Evolutionary conservation across 1,140 invertebrate species (phyloP), one percentile per base, ranked within the genome.

Genomic region (Drosophila sucinea): DNA sequence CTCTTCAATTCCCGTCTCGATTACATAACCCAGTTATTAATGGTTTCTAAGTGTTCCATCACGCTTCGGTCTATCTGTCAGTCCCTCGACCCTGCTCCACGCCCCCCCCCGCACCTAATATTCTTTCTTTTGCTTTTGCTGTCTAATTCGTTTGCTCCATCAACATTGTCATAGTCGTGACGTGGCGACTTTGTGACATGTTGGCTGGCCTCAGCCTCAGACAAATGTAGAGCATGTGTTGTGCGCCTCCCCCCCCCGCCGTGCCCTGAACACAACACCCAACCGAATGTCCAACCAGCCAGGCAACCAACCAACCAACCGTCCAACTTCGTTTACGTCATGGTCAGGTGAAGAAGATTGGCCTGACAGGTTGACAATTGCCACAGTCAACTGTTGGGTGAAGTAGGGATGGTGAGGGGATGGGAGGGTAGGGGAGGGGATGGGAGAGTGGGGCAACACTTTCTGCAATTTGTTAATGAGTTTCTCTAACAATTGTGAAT

Each of bases 1-100:
- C 67, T 41, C 41, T 69, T 64, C 57, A 41, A 67, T 54, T 68
- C 81, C 75, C 67, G 60, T 75, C 77, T 79, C 79, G 79, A 86
- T 86, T 86, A 77, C 82, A 86, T 86, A 87, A 86, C 79, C 83
- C 79, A 87, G 79, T 86, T 86, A 86, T 86, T 87, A 86, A 86
- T 86, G 82, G 82, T 56, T 82, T 86, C 63, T 67, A 75, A 76
- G 76, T 84, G 73, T 75, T 68, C 62, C 54, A 64, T 70, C 67
- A 67, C 56, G 72, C 56, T 63, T 44, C 25, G 23, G 23, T 60
- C 63, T 44, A 69, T 62, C 68, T 68, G 70, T 47, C 71, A 62
- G 38, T 41, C 62, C 60, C 41, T 5, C 10, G 35, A 38, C 44
- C 23, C 7, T 7, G 10, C 1, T 55, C 17, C 4, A 25, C 25